These are phyloP conservation scores for Pammene aurita DNA, from an alignment of 2,888 invertebrate genomes.

Conservation along the genomic window DNA sequence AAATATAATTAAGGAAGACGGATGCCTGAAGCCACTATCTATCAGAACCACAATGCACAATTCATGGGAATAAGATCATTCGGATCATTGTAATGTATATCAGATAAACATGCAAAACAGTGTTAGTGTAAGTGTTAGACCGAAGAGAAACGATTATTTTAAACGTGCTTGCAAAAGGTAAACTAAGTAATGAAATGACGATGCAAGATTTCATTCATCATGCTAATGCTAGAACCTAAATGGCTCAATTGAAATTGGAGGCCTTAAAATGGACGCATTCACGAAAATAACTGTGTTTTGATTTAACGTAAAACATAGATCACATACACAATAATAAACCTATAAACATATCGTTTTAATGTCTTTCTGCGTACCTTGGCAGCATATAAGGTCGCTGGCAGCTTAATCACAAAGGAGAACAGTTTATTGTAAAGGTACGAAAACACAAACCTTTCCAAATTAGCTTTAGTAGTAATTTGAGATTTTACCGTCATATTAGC, in stretches of 20 bases:
- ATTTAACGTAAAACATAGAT: slow-evolving; percentile 41
- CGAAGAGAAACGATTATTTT: slow-evolving; percentile 9
- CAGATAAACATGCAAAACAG: slow-evolving; percentile 31
- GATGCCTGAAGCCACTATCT: slow-evolving; percentile 6
- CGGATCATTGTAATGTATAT: slow-evolving; percentile 17
- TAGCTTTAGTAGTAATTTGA: slow-evolving; percentile 7
- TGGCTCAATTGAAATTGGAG: background rate
- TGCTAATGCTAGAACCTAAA: slow-evolving; percentile 28
- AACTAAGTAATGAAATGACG: slow-evolving; percentile 19
- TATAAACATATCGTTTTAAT: slow-evolving; percentile 46
- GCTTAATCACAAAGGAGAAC: slow-evolving; percentile 77
- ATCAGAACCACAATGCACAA: slow-evolving; percentile 28
- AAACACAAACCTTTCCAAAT: slow-evolving; percentile 11
- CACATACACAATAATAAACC: slow-evolving; percentile 47
- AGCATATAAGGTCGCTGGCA: slow-evolving; percentile 82
- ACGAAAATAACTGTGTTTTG: slow-evolving; percentile 31
- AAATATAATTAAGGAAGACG: slow-evolving; percentile 10
- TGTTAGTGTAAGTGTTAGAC: slow-evolving; percentile 24
- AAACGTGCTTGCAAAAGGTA: slow-evolving; percentile 18
- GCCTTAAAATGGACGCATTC: slow-evolving; percentile 29
- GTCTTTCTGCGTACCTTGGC: slow-evolving; percentile 78
- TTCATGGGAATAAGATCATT: slow-evolving; percentile 29
- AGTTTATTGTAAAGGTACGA: slow-evolving; percentile 53
- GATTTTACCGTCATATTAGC: background rate
- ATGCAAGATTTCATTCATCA: slow-evolving; percentile 18